Evolutionary conservation across 1,140 invertebrate genomes (phyloP).

Genomic region (Asobara japonica): DNA sequence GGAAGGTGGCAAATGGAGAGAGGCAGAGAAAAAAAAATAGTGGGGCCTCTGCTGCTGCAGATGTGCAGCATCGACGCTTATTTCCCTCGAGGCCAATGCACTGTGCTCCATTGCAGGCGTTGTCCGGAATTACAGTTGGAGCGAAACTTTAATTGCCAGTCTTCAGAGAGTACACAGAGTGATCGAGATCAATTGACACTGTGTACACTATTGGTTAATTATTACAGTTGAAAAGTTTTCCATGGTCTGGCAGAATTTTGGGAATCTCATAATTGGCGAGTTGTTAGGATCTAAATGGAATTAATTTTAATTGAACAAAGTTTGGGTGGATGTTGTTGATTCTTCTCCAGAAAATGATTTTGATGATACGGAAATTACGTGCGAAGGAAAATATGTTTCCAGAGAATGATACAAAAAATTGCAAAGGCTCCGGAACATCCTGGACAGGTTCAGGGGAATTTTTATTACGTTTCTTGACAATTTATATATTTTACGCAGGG

Average conservation of each 20-base stretch:
- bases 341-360: too few species aligned
- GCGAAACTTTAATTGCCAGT: conserved; percentile 46
- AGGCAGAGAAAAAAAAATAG: conserved; percentile 19
- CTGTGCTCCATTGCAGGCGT: conserved; percentile 24
- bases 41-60: conserved; percentile 25
- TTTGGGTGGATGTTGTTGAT: too few species aligned
- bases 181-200: conserved; percentile 37
- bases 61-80: conserved; percentile 46
- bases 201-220: conserved; percentile 18
- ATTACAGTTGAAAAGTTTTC: conserved; percentile 5
- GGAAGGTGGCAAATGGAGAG: not conserved
- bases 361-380: too few species aligned
- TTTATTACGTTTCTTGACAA: too few species aligned
- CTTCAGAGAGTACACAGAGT: conserved; percentile 28
- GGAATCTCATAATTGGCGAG: not conserved
- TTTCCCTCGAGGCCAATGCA: conserved; percentile 46
- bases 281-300: too few species aligned
- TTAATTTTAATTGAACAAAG: too few species aligned
- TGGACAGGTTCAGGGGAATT: too few species aligned
- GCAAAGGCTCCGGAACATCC: too few species aligned
- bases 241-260: conserved; percentile 2
- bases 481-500: too few species aligned
- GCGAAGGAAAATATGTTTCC: too few species aligned
- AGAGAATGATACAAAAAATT: too few species aligned
- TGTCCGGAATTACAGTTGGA: conserved; percentile 40